A percentile compares a stretch with the other conserved stretches of the same genome.
These are phyloP conservation scores for Euwallacea similis DNA, from an alignment of 1,140 invertebrate species.

Conservation along the genomic window DNA sequence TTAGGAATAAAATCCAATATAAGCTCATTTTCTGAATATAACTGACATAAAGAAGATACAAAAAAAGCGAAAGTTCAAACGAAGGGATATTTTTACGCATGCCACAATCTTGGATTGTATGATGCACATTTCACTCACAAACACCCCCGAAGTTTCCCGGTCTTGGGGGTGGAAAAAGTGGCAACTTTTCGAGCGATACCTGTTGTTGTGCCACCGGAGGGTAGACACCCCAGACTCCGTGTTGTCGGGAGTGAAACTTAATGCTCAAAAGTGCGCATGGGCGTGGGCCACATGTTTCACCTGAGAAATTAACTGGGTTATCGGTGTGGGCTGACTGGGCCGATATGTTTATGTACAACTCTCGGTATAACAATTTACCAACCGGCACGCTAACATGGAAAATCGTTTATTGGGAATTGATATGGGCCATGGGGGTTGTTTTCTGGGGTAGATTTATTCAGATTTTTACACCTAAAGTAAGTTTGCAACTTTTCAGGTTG, in stretches of 20 bases:
- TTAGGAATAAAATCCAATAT: too few species aligned
- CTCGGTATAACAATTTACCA: not conserved
- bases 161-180: too few species aligned
- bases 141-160: too few species aligned
- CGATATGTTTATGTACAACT: slow-evolving; percentile 6
- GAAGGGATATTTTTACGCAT: too few species aligned
- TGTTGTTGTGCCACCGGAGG: slow-evolving; percentile 26
- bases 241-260: slow-evolving; percentile 10
- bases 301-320: slow-evolving; percentile 36
- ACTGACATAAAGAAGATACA: too few species aligned
- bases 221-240: slow-evolving; percentile 20
- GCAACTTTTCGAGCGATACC: slow-evolving; percentile 15
- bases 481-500: too few species aligned
- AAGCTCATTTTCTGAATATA: too few species aligned
- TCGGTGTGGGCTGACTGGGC: slow-evolving; percentile 7
- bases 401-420: not conserved
- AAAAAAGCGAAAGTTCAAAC: too few species aligned
- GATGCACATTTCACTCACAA: too few species aligned
- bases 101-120: too few species aligned
- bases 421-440: not conserved
- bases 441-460: too few species aligned
- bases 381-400: not conserved
- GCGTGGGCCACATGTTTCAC: slow-evolving; percentile 27
- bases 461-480: too few species aligned
- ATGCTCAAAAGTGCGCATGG: slow-evolving; percentile 23